These are phyloP conservation scores for Xerus rutilus DNA, from an alignment of 2,797 vertebrate genomes.

Conservation along the genomic window DNA sequence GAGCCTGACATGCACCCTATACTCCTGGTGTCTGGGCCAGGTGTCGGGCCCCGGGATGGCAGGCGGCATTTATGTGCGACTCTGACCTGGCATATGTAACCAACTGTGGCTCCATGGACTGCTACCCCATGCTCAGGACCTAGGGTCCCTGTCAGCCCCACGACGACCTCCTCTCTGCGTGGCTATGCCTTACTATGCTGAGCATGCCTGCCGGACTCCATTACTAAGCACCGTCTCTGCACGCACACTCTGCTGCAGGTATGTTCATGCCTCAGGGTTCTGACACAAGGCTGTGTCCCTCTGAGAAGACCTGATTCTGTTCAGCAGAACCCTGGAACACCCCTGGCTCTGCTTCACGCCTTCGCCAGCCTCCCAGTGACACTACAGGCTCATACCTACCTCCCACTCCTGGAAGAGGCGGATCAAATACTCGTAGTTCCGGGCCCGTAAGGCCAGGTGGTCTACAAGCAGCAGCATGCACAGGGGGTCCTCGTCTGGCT, in stretches of 20 bases:
- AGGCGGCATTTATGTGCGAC: neutral
- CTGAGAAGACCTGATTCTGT: neutral
- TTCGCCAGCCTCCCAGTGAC: neutral
- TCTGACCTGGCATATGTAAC: neutral
- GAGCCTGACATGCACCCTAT: no score
- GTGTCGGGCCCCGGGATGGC: neutral
- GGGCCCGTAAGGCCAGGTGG: slow-evolving; percentile 94
- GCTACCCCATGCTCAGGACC: neutral
- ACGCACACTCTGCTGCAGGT: fast-evolving
- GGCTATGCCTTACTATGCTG: no score
- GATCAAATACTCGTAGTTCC: slow-evolving; percentile 93
- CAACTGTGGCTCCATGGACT: neutral
- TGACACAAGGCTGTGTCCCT: neutral
- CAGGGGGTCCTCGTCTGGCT: slow-evolving; percentile 96
- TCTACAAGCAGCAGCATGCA: slow-evolving; percentile 97
- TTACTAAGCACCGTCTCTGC: neutral
- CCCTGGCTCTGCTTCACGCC: neutral
- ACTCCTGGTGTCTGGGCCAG: neutral
- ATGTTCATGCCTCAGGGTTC: neutral
- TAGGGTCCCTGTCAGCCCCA: neutral
- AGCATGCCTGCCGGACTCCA: neutral
- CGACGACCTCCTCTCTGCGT: neutral
- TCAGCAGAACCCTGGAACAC: neutral
- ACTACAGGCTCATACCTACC: slow-evolving; percentile 87
- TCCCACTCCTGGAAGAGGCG: slow-evolving; percentile 97